phyloP scores from a whole-genome alignment of 1,140 invertebrate genomes.

The Ips typographus region DNA sequence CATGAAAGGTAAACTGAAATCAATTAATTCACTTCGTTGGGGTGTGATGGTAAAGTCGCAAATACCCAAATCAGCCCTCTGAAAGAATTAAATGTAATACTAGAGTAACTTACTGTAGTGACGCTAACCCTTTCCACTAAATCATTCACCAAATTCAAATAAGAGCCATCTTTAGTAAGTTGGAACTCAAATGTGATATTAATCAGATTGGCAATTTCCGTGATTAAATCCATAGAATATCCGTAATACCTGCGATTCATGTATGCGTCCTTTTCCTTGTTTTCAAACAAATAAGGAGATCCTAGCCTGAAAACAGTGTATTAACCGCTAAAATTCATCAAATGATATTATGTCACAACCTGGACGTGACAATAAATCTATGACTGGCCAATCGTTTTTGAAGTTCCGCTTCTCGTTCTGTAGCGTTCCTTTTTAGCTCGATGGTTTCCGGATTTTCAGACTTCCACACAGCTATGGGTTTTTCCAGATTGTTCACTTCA shows the following conservation, averaged over 20 bases:
- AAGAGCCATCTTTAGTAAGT: slow-evolving; percentile 65
- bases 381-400: slow-evolving; percentile 38
- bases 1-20: slow-evolving; percentile 93
- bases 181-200: slow-evolving; percentile 78
- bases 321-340: neutral
- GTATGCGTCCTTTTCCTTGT: slow-evolving; percentile 65
- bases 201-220: slow-evolving; percentile 69
- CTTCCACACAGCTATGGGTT: slow-evolving; percentile 38
- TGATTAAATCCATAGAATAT: slow-evolving; percentile 79
- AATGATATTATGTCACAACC: slow-evolving; percentile 4
- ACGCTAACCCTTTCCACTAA: slow-evolving; percentile 39
- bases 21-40: slow-evolving; percentile 76
- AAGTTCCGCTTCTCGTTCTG: slow-evolving; percentile 37
- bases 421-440: slow-evolving; percentile 35
- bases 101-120: neutral
- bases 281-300: slow-evolving; percentile 75
- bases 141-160: slow-evolving; percentile 49
- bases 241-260: slow-evolving; percentile 73
- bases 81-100: neutral
- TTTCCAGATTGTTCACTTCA: slow-evolving; percentile 33
- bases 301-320: slow-evolving; percentile 43
- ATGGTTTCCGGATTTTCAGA: slow-evolving; percentile 35
- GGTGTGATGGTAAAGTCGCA: slow-evolving; percentile 92
- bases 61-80: slow-evolving; percentile 89
- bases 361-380: slow-evolving; percentile 49